Conservation (phyloP, 2,888 invertebrate species). For the Colletes collaris region DNA sequence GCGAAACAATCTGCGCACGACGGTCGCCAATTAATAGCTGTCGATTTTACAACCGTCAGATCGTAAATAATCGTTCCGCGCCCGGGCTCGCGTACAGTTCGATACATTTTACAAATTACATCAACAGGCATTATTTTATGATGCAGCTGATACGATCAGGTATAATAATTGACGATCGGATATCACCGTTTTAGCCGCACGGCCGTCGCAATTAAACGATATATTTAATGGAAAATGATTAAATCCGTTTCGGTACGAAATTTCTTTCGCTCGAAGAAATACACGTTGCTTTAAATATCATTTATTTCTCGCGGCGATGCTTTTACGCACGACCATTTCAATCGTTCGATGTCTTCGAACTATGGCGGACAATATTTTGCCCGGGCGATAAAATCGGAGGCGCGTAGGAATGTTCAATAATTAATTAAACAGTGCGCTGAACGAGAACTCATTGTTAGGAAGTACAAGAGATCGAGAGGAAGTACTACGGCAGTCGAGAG, state of each 20-base stretch:
- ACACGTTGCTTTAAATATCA: neutral
- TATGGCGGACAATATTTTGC: neutral
- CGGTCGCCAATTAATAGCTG: conserved; percentile 11
- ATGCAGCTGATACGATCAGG: neutral
- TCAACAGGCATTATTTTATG: neutral
- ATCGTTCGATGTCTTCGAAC: too few species aligned
- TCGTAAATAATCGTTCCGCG: neutral
- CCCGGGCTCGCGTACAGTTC: neutral
- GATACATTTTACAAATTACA: conserved; percentile 25
- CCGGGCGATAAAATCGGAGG: neutral
- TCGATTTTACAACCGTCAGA: conserved; percentile 1
- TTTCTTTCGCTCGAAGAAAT: neutral
- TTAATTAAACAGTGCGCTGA: conserved; percentile 23
- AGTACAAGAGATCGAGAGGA: neutral
- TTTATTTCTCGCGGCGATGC: neutral
- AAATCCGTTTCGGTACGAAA: neutral
- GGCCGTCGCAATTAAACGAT: neutral
- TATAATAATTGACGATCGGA: neutral
- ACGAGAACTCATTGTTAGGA: neutral
- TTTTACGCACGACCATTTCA: neutral
- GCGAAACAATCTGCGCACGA: conserved; percentile 4
- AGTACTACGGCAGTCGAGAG: conserved; percentile 9
- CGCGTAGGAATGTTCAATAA: neutral
- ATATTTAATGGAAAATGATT: neutral
- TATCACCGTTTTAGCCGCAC: neutral